Evolutionary conservation across 2,888 invertebrate genomes (phyloP).

Genomic region (Rhopalosiphum nymphaeae): DNA sequence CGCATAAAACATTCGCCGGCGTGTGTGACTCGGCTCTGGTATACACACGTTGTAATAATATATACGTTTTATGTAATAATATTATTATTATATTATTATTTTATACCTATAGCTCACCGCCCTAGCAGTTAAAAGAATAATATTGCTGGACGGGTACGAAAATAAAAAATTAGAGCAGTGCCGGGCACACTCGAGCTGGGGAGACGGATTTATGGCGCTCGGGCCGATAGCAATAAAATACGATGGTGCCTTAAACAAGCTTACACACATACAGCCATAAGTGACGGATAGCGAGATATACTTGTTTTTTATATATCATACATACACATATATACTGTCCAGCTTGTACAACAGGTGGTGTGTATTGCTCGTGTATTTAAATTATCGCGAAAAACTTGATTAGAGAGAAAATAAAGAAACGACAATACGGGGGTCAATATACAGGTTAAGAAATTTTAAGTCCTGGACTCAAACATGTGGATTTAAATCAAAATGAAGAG

Average conservation of each 20-base stretch:
- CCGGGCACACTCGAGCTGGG: background rate
- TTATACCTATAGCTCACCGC: background rate
- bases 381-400: background rate
- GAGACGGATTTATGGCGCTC: constrained; percentile 31
- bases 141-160: background rate
- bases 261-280: background rate
- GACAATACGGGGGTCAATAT: too few species aligned
- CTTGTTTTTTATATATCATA: background rate
- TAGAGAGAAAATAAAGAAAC: background rate
- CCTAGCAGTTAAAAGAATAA: background rate
- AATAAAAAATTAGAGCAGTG: constrained; percentile 22
- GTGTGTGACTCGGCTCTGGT: background rate
- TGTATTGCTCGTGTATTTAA: background rate
- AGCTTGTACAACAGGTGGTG: background rate
- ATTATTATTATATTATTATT: background rate
- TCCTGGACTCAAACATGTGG: too few species aligned
- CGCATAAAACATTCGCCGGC: constrained; percentile 29
- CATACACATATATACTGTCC: too few species aligned
- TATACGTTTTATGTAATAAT: background rate
- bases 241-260: background rate
- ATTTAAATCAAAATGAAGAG: too few species aligned
- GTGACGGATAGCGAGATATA: background rate
- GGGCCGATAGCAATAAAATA: constrained; percentile 32
- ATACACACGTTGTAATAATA: background rate
- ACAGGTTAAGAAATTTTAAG: too few species aligned